Percentiles rank a stretch among this genome's conserved stretches.
phyloP scores from a whole-genome alignment of 2,113 vertebrate species.

The Dromiciops gliroides region DNA sequence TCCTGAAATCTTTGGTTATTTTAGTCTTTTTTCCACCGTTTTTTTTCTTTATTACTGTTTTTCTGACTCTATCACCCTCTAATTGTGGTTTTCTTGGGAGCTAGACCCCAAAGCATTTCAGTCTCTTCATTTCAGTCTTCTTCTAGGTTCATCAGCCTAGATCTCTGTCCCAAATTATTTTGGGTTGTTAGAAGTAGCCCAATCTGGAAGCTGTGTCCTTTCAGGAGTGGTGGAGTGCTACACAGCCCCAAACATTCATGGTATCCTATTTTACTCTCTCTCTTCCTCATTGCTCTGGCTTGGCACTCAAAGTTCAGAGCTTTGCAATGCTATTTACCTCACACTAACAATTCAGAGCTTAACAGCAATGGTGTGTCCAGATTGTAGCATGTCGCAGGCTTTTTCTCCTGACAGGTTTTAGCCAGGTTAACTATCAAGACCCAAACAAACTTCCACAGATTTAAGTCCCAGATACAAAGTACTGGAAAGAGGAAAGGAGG shows the following conservation, averaged over 20 bases:
- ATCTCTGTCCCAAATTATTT: too few relatives aligned
- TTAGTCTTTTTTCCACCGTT: too few relatives aligned
- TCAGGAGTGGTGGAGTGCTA: neutral
- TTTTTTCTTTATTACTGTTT: too few relatives aligned
- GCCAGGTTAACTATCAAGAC: neutral
- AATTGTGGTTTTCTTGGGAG: too few relatives aligned
- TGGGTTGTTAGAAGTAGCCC: neutral
- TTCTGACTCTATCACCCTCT: too few relatives aligned
- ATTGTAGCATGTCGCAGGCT: neutral
- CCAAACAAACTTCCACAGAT: neutral
- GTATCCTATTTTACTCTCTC: neutral
- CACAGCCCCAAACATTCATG: neutral
- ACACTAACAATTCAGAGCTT: neutral
- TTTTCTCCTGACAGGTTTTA: neutral
- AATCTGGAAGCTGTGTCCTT: neutral
- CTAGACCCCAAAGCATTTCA: too few relatives aligned
- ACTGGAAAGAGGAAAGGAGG: neutral
- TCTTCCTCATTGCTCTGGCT: neutral
- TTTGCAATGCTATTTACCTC: too few relatives aligned
- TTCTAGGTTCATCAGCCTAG: too few relatives aligned
- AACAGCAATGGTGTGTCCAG: neutral
- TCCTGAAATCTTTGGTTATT: too few relatives aligned
- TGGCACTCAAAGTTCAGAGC: too few relatives aligned
- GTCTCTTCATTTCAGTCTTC: too few relatives aligned
- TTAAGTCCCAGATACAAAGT: neutral